A percentile compares a stretch with the other conserved stretches of the same genome.
phyloP scores from a whole-genome alignment of 1,140 invertebrate species.

The Listronotus bonariensis region DNA sequence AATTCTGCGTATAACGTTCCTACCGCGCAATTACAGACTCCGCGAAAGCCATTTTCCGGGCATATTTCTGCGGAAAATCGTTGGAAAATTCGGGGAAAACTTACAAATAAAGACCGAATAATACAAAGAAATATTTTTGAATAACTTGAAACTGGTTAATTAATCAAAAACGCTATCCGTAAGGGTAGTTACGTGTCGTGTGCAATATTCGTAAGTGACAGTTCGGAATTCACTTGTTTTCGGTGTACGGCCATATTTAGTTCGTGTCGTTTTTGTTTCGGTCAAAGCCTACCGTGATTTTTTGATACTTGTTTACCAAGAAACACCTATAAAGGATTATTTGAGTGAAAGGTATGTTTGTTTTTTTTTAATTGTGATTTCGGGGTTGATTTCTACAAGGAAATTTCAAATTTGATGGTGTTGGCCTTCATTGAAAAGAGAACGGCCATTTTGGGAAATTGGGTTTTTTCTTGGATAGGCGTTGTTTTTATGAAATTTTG shows the following conservation, averaged over 20 bases:
- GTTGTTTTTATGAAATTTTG: slow-evolving; percentile 1
- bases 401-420: no score
- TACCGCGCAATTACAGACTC: slow-evolving; percentile 28
- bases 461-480: neutral
- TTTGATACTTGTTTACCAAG: neutral
- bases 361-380: neutral
- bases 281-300: slow-evolving; percentile 1
- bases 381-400: no score
- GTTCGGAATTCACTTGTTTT: slow-evolving; percentile 16
- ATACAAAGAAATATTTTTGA: no score
- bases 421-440: slow-evolving; percentile 7
- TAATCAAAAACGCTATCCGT: no score
- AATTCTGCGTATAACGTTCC: slow-evolving; percentile 16
- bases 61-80: slow-evolving; percentile 25
- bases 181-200: neutral
- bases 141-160: no score
- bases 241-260: slow-evolving; percentile 35
- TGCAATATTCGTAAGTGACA: neutral
- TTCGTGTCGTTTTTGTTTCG: slow-evolving; percentile 29
- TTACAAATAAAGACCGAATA: no score
- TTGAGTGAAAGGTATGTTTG: slow-evolving; percentile 11
- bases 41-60: slow-evolving; percentile 30
- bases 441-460: slow-evolving; percentile 15
- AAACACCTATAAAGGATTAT: neutral
- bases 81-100: slow-evolving; percentile 4